A percentile compares a stretch with the other conserved stretches of the same genome.
phyloP scores from a whole-genome alignment of 2,888 invertebrate species.

The Polietes domitor region DNA sequence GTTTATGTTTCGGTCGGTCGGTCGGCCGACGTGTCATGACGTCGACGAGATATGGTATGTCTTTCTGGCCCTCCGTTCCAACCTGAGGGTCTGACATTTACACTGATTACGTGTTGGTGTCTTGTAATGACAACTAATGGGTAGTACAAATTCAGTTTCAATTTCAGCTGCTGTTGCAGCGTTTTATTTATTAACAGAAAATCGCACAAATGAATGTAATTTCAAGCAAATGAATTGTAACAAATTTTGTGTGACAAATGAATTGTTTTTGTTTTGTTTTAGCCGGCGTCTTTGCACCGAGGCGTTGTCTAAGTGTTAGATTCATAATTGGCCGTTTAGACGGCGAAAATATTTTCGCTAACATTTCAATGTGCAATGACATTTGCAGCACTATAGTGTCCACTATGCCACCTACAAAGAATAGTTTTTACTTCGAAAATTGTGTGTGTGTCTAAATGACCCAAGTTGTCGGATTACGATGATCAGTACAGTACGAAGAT shows the following conservation, averaged over 20 bases:
- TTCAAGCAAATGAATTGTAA: constrained; percentile 78
- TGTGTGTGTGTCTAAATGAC: too few species aligned
- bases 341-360: too few species aligned
- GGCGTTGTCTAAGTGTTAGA: too few species aligned
- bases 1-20: constrained; percentile 57
- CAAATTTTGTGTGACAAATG: constrained; percentile 79
- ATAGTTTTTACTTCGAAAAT: too few species aligned
- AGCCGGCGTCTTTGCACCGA: constrained; percentile 16
- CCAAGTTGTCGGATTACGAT: too few species aligned
- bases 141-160: constrained; percentile 39
- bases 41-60: not conserved
- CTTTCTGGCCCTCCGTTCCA: not conserved
- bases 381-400: too few species aligned
- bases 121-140: constrained; percentile 64
- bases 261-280: constrained; percentile 69
- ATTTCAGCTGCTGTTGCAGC: not conserved
- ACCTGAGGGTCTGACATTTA: constrained; percentile 2
- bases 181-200: constrained; percentile 18
- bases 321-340: too few species aligned
- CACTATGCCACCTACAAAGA: too few species aligned
- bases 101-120: constrained; percentile 42
- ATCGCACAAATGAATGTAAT: constrained; percentile 71
- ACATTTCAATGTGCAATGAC: too few species aligned
- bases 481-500: too few species aligned
- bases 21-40: constrained; percentile 5